A percentile compares a stretch with the other conserved stretches of the same genome.
Conservation (phyloP, 2,113 vertebrate species). For the Dipodomys stephensi region DNA sequence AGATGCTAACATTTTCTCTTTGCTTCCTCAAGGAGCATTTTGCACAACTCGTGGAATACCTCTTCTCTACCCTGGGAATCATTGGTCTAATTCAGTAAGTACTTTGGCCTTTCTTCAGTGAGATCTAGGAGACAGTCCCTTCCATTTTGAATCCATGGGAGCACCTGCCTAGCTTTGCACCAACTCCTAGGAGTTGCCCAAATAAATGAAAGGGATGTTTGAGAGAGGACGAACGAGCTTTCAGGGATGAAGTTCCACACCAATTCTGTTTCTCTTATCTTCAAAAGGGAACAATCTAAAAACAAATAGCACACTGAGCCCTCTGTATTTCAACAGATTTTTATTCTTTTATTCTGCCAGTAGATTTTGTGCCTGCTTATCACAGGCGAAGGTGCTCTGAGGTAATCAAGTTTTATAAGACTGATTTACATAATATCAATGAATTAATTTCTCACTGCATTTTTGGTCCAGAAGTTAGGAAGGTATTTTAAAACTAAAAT, state of each 20-base stretch:
- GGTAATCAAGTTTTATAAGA: background rate
- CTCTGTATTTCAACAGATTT: background rate
- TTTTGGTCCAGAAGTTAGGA: slow-evolving; percentile 26
- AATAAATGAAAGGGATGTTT: background rate
- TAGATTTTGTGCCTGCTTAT: slow-evolving; percentile 12
- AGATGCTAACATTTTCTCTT: background rate
- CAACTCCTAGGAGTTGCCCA: background rate
- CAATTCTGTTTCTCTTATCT: background rate
- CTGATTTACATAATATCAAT: background rate
- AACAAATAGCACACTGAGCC: background rate
- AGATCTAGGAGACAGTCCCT: background rate
- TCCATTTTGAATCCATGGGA: background rate
- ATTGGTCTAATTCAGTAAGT: background rate
- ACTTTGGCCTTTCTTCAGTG: background rate
- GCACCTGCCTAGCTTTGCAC: background rate
- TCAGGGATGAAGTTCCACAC: background rate
- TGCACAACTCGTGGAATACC: background rate
- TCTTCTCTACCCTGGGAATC: background rate
- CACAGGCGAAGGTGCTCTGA: background rate
- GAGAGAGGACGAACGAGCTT: background rate
- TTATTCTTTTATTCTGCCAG: background rate
- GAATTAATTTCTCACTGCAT: slow-evolving; percentile 29
- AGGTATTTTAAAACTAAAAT: slow-evolving; percentile 61
- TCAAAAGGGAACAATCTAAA: slow-evolving; percentile 22
- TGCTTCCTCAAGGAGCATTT: background rate